These are phyloP conservation scores for Thymelicus sylvestris DNA, from an alignment of 2,888 invertebrate species.

Conservation along the genomic window DNA sequence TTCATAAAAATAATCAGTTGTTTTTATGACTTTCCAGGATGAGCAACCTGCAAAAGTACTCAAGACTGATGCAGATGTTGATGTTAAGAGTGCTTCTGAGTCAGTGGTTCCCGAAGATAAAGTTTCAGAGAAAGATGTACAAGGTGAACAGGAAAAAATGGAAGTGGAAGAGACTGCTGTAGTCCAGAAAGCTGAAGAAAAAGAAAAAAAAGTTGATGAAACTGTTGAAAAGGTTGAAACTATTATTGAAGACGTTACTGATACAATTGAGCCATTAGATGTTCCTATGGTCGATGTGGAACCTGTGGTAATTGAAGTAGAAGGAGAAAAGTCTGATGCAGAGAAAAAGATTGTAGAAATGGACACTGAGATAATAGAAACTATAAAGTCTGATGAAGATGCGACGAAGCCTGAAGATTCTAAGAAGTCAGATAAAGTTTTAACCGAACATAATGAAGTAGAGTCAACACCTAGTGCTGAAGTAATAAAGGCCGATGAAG, in stretches of 20 bases:
- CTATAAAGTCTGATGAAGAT: constrained; percentile 17
- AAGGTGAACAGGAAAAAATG: constrained; percentile 57
- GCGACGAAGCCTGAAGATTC: constrained; percentile 16
- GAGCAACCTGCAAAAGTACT: constrained; percentile 82
- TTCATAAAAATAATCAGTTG: not conserved
- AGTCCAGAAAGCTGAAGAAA: constrained; percentile 24
- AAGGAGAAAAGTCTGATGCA: constrained; percentile 58
- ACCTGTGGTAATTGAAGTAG: constrained; percentile 54
- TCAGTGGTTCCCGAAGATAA: constrained; percentile 42
- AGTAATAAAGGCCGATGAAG: not conserved
- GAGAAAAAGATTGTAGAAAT: constrained; percentile 61
- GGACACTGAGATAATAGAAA: constrained; percentile 46
- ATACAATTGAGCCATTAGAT: constrained; percentile 52
- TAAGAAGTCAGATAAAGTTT: constrained; percentile 15
- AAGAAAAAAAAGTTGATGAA: constrained; percentile 44
- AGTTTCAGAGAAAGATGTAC: constrained; percentile 39
- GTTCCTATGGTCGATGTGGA: constrained; percentile 53
- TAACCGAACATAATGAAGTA: constrained; percentile 1
- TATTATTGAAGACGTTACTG: constrained; percentile 57
- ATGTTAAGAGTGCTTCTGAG: constrained; percentile 58
- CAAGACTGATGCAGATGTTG: constrained; percentile 74
- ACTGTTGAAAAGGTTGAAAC: constrained; percentile 48
- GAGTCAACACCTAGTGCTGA: not conserved
- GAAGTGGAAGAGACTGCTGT: constrained; percentile 55
- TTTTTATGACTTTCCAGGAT: constrained; percentile 53